Percentiles rank a stretch among this genome's conserved stretches.
These are phyloP conservation scores for Lepidocyrtinus sp. DNA, from an alignment of 2,888 invertebrate genomes.

Conservation along the genomic window DNA sequence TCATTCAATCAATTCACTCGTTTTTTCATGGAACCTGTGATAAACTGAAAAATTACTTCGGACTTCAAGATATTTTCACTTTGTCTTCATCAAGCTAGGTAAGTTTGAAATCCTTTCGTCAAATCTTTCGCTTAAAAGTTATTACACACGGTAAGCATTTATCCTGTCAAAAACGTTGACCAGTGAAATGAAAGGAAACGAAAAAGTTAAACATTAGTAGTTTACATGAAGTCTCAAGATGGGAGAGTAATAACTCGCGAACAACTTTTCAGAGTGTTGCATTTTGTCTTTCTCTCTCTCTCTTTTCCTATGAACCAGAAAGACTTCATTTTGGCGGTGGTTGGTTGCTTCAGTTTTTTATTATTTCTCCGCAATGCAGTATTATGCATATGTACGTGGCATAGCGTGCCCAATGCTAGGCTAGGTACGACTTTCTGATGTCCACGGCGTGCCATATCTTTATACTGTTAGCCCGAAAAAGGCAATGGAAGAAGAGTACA, in stretches of 20 bases:
- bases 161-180: constrained; percentile 26
- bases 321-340: background rate
- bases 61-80: too few species aligned
- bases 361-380: constrained; percentile 63
- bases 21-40: too few species aligned
- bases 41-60: too few species aligned
- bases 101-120: too few species aligned
- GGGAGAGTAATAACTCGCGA: background rate
- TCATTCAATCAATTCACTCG: too few species aligned
- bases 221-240: background rate
- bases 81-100: too few species aligned
- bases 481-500: background rate
- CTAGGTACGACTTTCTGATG: background rate
- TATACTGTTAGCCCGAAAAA: background rate
- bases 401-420: constrained; percentile 17
- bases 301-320: background rate
- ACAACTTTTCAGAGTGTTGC: constrained; percentile 11
- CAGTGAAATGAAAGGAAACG: constrained; percentile 14
- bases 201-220: constrained; percentile 28
- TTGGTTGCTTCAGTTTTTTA: constrained; percentile 43
- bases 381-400: constrained; percentile 56
- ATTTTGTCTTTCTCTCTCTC: constrained; percentile 30
- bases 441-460: background rate
- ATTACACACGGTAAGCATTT: background rate
- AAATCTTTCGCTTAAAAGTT: too few species aligned